A percentile compares a stretch with the other conserved stretches of the same genome.
Evolutionary conservation across 2,113 vertebrate species (phyloP).

Genomic region (Nesogale talazaci): DNA sequence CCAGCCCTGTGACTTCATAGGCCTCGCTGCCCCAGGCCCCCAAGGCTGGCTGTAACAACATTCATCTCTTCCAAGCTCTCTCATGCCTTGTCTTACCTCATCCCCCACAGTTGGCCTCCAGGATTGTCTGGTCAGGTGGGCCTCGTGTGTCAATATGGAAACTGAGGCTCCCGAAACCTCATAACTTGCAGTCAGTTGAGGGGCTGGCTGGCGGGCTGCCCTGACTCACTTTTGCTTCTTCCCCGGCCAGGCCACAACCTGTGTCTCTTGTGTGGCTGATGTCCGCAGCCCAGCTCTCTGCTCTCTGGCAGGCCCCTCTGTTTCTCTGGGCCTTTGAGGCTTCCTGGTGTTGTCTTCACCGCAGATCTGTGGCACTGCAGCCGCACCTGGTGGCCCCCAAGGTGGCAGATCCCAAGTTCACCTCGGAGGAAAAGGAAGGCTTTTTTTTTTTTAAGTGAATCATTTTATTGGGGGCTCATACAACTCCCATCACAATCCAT

Average conservation of each 20-base stretch:
- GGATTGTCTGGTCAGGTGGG: background rate
- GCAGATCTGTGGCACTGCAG: background rate
- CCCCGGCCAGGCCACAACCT: background rate
- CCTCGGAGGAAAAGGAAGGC: background rate
- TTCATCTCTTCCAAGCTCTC: background rate
- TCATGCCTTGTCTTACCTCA: background rate
- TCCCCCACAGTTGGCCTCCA: background rate
- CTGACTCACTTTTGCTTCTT: background rate
- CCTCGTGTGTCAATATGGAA: background rate
- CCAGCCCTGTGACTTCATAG: background rate
- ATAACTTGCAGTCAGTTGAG: too few species aligned
- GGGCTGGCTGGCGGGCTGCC: background rate
- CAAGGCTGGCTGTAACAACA: background rate
- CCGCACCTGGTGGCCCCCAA: background rate
- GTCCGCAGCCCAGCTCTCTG: background rate
- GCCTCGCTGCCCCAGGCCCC: background rate
- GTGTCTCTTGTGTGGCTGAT: background rate
- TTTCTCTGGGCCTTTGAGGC: background rate
- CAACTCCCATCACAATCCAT: too few species aligned
- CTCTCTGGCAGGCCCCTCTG: background rate
- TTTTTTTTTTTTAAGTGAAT: too few species aligned
- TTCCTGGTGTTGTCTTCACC: background rate
- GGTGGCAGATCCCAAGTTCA: rapidly evolving
- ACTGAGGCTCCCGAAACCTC: background rate
- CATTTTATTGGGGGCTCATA: too few species aligned